Evolutionary conservation across 2,888 invertebrate genomes (phyloP).

Genomic region (Lasioglossum malachurum): DNA sequence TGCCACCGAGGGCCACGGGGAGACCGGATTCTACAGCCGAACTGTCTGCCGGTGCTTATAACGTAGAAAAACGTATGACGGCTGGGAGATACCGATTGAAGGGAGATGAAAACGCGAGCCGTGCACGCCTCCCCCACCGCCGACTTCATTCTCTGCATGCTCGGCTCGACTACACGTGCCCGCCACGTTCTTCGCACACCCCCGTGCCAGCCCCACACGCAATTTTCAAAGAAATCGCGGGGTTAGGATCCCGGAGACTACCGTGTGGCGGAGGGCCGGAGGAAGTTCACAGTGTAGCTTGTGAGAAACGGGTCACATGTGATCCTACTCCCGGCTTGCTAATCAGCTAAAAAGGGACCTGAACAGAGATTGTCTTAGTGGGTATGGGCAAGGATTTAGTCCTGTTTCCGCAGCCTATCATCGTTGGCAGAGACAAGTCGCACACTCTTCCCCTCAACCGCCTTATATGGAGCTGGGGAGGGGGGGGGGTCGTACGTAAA

Average conservation of each 20-base stretch:
- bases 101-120: slow-evolving; percentile 46
- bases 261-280: too few species aligned
- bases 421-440: too few species aligned
- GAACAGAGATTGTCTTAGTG: too few species aligned
- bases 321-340: too few species aligned
- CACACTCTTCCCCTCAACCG: too few species aligned
- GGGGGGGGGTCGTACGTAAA: too few species aligned
- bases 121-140: background rate
- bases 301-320: too few species aligned
- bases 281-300: too few species aligned
- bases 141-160: slow-evolving; percentile 2
- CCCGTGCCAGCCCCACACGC: background rate
- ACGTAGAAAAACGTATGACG: slow-evolving; percentile 58
- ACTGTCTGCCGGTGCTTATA: slow-evolving; percentile 58
- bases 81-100: slow-evolving; percentile 42
- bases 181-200: background rate
- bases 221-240: slow-evolving; percentile 22
- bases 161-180: background rate
- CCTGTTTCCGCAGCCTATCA: too few species aligned
- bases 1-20: background rate
- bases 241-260: background rate
- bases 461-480: too few species aligned
- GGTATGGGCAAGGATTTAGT: too few species aligned
- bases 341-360: too few species aligned
- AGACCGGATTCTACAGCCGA: slow-evolving; percentile 24